Evolutionary conservation across 2,113 vertebrate species (phyloP), one percentile per base, ranked within the genome.

Genomic region (Calcarius ornatus): DNA sequence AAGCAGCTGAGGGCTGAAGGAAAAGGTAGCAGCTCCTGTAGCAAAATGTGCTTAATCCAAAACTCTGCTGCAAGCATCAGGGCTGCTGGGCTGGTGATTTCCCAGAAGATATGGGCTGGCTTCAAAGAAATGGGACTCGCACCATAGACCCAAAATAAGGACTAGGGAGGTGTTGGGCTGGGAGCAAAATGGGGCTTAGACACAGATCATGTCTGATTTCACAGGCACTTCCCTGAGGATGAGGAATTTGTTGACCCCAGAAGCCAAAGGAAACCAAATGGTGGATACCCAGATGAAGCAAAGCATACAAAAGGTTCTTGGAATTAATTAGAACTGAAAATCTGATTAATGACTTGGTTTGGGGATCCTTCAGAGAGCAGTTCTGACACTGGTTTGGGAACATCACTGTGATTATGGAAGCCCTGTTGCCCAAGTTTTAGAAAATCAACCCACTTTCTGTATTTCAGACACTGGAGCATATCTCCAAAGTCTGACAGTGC

Each of bases 281-380:
- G 15, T 54, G 24, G 70, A 94, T 90, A 94, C 78, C 38, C 81
- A 94, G 42, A 75, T 59, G 84, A 88, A 83, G n/a, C 27, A 90
- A 79, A 89, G 33, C 57, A 92, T 38, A 73, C 27, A 73, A 87
- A 94, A 96, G 35, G 79, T 85, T 91, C 85, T 92, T 47, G 59
- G 82, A 94, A 94, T 92, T 93, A 93, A 93, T 95, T 88, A 93
- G 87, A 95, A 93, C 47, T 90, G 70, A 88, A 95, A 95, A 90
- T 81, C 77, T 68, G 86, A 92, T 89, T 92, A 95, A 92, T 86
- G 64, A 68, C 56, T 94, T 75, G 28, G 72, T 86, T 81, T 90
- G 60, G 25, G 24, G 48, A 91, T 86, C 48, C 86, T 95, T 96
- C 61, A 84, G 91, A 90, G 72, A 90, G 30, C 15, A 76, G 81